Conservation (phyloP, 1,140 invertebrate genomes). For the Zaprionus gabonicus region DNA sequence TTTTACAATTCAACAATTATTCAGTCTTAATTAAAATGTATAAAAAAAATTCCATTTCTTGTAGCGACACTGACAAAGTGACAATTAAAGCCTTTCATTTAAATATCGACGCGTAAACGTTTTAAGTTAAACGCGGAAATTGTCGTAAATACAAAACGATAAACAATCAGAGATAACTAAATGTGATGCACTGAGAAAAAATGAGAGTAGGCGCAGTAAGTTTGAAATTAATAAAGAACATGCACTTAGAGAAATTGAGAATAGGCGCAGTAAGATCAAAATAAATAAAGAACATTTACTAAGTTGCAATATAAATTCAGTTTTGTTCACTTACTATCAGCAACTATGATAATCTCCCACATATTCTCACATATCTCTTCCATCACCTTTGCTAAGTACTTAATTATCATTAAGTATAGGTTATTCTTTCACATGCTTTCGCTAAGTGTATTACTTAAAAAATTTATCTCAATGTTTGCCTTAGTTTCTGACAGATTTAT, state of each 20-base stretch:
- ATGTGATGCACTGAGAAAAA: neutral
- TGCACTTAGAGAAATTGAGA: neutral
- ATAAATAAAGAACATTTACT: too few relatives aligned
- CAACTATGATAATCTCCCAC: too few relatives aligned
- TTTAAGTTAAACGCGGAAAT: constrained; percentile 15
- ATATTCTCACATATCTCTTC: too few relatives aligned
- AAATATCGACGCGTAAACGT: constrained; percentile 32
- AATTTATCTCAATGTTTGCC: too few relatives aligned
- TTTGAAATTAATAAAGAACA: too few relatives aligned
- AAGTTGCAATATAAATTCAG: too few relatives aligned
- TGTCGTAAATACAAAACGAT: constrained; percentile 1
- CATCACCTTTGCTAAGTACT: too few relatives aligned
- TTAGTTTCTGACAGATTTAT: neutral
- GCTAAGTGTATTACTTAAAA: too few relatives aligned
- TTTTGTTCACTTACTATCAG: too few relatives aligned
- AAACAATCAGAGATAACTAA: neutral
- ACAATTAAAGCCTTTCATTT: constrained; percentile 48
- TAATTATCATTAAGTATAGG: too few relatives aligned
- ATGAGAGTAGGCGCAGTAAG: neutral
- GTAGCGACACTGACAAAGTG: constrained; percentile 53
- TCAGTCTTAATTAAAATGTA: constrained; percentile 75
- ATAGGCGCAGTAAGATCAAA: too few relatives aligned
- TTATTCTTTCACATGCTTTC: too few relatives aligned
- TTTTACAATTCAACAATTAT: constrained; percentile 56
- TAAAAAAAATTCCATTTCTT: constrained; percentile 50